Evolutionary conservation across 2,797 vertebrate genomes (phyloP).

Genomic region (Salarias fasciatus): DNA sequence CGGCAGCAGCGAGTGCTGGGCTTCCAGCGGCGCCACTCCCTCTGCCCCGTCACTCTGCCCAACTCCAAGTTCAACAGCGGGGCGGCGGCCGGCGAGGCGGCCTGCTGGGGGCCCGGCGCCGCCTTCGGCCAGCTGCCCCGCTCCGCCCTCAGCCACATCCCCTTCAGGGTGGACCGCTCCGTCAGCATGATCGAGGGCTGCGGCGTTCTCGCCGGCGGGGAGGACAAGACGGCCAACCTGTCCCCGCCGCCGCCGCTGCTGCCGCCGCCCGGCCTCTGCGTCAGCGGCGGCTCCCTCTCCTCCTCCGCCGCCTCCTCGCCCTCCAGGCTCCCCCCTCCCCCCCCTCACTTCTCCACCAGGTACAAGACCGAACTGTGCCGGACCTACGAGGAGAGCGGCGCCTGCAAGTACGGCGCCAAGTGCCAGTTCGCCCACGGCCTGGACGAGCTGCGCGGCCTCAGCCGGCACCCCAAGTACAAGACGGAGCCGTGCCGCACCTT

Average conservation of each 20-base stretch:
- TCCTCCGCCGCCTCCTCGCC: conserved; percentile 19
- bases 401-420: conserved; percentile 86
- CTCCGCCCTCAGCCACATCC: conserved; percentile 80
- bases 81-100: conserved; percentile 45
- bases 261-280: conserved; percentile 74
- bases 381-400: conserved; percentile 83
- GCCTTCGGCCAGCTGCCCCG: conserved; percentile 64
- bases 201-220: conserved; percentile 28
- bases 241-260: conserved; percentile 32
- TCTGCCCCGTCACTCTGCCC: conserved; percentile 83
- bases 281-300: conserved; percentile 58
- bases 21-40: conserved; percentile 81
- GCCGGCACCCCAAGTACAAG: conserved; percentile 87
- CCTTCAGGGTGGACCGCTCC: conserved; percentile 85
- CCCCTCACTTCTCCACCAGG: conserved; percentile 77
- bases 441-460: conserved; percentile 82
- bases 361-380: conserved; percentile 89
- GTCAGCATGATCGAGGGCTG: conserved; percentile 86
- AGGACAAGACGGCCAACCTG: conserved; percentile 27
- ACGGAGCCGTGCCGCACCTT: conserved; percentile 87
- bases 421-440: conserved; percentile 87
- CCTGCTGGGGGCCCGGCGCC: conserved; percentile 60
- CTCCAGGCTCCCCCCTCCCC: conserved; percentile 30
- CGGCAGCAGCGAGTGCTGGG: conserved; percentile 65
- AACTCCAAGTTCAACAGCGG: conserved; percentile 83